Evolutionary conservation across 2,888 invertebrate species (phyloP).

Genomic region (Glyphotaelius pellucidus): DNA sequence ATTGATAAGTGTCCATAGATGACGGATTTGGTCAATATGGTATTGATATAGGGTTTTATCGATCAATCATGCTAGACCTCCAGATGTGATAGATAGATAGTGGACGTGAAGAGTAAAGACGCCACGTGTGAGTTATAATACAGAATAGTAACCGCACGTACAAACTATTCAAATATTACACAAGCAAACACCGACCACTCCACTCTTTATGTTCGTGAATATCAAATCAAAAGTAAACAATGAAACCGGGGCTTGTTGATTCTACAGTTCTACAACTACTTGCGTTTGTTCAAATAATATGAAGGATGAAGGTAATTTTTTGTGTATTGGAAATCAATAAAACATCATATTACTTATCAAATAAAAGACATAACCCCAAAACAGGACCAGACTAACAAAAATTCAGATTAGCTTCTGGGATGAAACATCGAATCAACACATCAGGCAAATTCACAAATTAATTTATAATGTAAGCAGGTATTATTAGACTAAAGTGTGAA

Average conservation of each 20-base stretch:
- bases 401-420: not conserved
- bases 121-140: not conserved
- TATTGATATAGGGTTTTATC: too few species aligned
- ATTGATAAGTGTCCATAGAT: too few species aligned
- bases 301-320: not conserved
- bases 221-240: slow-evolving; percentile 11
- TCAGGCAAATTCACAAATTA: not conserved
- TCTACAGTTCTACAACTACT: not conserved
- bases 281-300: not conserved
- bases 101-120: not conserved
- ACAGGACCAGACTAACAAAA: not conserved
- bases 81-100: not conserved
- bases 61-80: too few species aligned
- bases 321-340: not conserved
- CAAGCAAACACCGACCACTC: not conserved
- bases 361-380: not conserved
- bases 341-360: not conserved
- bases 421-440: not conserved
- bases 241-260: not conserved
- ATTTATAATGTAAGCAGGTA: not conserved
- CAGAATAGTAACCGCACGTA: not conserved
- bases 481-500: too few species aligned
- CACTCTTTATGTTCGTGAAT: slow-evolving; percentile 5
- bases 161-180: not conserved
- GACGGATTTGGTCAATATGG: too few species aligned